Base-by-base conservation (phyloP, 2,113 vertebrate species). In the Clarias magur region DNA sequence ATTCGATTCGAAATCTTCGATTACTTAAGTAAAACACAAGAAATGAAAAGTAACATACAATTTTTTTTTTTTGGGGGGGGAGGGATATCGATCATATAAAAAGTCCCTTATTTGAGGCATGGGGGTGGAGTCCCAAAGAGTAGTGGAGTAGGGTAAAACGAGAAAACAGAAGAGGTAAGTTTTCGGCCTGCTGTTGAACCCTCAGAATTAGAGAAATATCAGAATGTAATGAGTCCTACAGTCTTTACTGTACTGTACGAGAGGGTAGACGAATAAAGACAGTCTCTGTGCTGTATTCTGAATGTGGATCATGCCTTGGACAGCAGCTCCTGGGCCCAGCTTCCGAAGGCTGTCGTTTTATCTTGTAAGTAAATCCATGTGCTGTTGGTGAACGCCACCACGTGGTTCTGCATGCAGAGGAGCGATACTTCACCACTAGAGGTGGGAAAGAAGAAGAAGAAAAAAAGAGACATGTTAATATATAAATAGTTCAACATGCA, bases 291-390 rank as follows among this genome's bases (percentile, higher is more conserved):
- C 25, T 3, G 38, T 21, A 3, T 25, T 83, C 42, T 59, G 42
- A 30, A 25, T 11, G 21, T 30, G 54, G 2, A 86, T 95, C 95
- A 97, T 1, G 90, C 95, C 76, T 91, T 94, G 0, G 96, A 97
- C 73, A 98, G 93, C 83, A 96, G 89, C 34, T 97, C 93, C 87
- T 97, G 90, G 34, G 96, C 96, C 97, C 98, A 98, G 89, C 97
- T 94, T 88, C 94, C 95, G 91, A 98, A 83, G 38, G 97, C 96
- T 0, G 95, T 54, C 0, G 96, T 97, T 0, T 95, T 94, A 78
- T 97, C 96, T 84, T 97, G 97, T 62, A 99, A 93, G 56, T 96
- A 95, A 56, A 93, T 86, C 98, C 98, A 99, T 0, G 95, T 96
- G 4, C 96, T 96, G 42, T 91, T 95, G 90, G 94, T 96, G 68